Evolutionary conservation across 1,140 invertebrate genomes (phyloP).

Genomic region (Tetraneura akinire): DNA sequence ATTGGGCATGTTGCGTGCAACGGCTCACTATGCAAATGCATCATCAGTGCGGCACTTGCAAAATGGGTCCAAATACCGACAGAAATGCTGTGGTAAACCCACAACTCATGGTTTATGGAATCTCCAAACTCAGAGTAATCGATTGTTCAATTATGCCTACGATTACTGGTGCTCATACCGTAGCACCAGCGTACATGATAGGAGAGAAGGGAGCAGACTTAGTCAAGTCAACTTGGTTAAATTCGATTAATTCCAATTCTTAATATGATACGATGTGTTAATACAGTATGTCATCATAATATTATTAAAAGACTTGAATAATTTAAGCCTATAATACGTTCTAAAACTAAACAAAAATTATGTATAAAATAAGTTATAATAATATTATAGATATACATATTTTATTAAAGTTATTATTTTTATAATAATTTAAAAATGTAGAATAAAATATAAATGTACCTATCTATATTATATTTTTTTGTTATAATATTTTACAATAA

Average conservation of each 20-base stretch:
- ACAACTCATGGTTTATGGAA: slow-evolving; percentile 53
- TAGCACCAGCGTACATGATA: slow-evolving; percentile 59
- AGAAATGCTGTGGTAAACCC: slow-evolving; percentile 61
- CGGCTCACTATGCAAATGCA: slow-evolving; percentile 72
- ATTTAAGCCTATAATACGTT: background rate
- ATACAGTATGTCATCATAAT: background rate
- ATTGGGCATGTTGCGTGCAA: slow-evolving; percentile 74
- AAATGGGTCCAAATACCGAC: slow-evolving; percentile 64
- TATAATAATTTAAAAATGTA: no score
- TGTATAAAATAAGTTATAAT: no score
- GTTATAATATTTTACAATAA: no score
- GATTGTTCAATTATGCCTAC: slow-evolving; percentile 61
- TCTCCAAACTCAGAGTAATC: slow-evolving; percentile 57
- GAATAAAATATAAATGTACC: no score
- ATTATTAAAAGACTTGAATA: slow-evolving; percentile 10
- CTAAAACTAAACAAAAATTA: no score
- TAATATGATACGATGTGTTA: background rate
- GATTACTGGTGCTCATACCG: slow-evolving; percentile 58
- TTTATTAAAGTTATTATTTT: no score
- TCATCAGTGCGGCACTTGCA: slow-evolving; percentile 71
- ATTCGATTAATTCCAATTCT: background rate
- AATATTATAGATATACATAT: no score
- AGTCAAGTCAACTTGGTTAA: slow-evolving; percentile 55
- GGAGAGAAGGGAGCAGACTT: slow-evolving; percentile 58
- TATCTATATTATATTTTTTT: no score